Base-by-base conservation (phyloP, 1,140 invertebrate species). In the Liolophura sinensis region DNA sequence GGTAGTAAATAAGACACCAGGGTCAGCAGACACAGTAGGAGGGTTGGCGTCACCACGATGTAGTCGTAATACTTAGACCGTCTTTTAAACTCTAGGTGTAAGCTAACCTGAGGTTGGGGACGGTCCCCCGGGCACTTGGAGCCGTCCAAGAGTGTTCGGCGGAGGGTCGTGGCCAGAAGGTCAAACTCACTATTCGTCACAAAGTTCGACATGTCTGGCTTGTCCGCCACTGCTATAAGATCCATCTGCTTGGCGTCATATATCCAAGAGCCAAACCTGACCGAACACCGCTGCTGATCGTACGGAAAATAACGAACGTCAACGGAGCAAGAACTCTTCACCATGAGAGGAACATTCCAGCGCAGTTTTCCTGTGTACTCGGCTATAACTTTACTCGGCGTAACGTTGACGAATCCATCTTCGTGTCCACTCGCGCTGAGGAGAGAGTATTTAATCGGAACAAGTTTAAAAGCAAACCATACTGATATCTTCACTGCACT, bases 261-360 rank as follows among this genome's bases (percentile, higher is more conserved):
- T 1, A 95, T 97, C 97, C 97, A 99, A 0, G 95, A 97, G 6
- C 96, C 97, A 78, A 98, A 98, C 85, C 95, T 96, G 92, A 98
- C 95, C 83, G 93, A 92, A 85, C 96, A 98, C 31, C 92, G 93
- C 84, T 98, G 96, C 84, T 95, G 90, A 86, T 98, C 96, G 81
- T 97, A 98, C 0, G 96, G 96, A 85, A 99, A 83, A 67, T 74
- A 83, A 6, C 74, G 81, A 24, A 81, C 81, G 60, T 82, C 79
- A 4, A 83, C 77, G 3, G 73, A 49, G 64, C 81, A 83, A 31
- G 75, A 65, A 62, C 78, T 80, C 31, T 79, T 76, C 12, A 80
- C 73, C 67, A 81, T 79, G 25, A 82, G 60, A 0, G 81, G 81
- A n/a, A 81, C 67, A 61, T 73, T 73, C 81, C 81, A 83, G 15